Evolutionary conservation across 2,888 invertebrate genomes (phyloP), one percentile per base, ranked within the genome.

Genomic region (Lithophane leautieri): DNA sequence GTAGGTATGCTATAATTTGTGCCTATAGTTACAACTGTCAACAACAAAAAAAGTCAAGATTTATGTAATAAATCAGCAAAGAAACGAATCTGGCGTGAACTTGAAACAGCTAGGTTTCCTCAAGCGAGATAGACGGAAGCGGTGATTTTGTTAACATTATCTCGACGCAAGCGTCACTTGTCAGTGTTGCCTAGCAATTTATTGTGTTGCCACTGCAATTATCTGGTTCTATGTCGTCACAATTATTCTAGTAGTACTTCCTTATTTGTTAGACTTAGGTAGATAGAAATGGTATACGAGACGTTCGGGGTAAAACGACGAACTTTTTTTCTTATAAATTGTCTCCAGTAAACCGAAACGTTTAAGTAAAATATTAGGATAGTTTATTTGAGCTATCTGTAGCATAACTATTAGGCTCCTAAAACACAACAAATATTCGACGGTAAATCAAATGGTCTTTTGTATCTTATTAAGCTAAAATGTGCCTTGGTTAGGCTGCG

Each of bases 101-200:
- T 78, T 78, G 74, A 52, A 67, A 22, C 66, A n/a, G 56, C 19
- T 40, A 58, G 58, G 76, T 60, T 79, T 65, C 76, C 63, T 77
- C 77, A 58, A 42, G 47, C 62, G 28, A 16, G 25, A 61, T 52
- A 44, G 28, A 65, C 70, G 81, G 80, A 75, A 66, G 44, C 52
- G 40, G 65, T 47, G 60, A 70, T 84, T 84, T 82, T 71, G 74
- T 78, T 66, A 62, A 52, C 50, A 54, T 68, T 34, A 83, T 28
- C 54, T 61, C 42, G 25, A 60, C 54, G 40, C 56, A n/a, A 58
- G 47, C 70, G 65, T 70, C 68, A 65, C 22, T 47, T 47, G 65
- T 62, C 79, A 79, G 80, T 69, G 84, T 75, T 75, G 52, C 65
- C 34, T 44, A 42, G 71, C 34, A 63, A 84, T 81, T 79, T 63